These are phyloP conservation scores for Corvus hawaiiensis DNA, from an alignment of 2,113 vertebrate genomes.

Conservation along the genomic window DNA sequence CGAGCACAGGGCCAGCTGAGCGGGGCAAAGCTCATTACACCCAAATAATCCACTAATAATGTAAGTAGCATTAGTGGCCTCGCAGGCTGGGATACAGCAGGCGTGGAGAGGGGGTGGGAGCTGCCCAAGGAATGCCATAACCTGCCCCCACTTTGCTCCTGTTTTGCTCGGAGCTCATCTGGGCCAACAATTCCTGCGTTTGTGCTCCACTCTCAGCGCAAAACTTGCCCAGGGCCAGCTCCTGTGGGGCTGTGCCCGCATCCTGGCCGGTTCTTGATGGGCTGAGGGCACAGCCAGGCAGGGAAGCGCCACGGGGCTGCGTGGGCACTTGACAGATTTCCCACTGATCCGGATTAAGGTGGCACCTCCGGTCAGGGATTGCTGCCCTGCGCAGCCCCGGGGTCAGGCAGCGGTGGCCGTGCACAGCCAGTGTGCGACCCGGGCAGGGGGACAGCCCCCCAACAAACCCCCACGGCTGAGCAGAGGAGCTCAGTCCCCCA, in stretches of 20 bases:
- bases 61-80: slow-evolving; percentile 57
- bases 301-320: rapidly evolving
- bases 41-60: slow-evolving; percentile 62
- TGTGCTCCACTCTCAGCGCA: rapidly evolving
- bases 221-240: not conserved
- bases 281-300: not conserved
- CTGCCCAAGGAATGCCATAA: slow-evolving; percentile 35
- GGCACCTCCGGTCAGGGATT: slow-evolving; percentile 39
- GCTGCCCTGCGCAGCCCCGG: not conserved
- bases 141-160: not conserved
- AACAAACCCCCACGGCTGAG: rapidly evolving
- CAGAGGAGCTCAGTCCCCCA: not conserved
- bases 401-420: not conserved
- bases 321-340: not conserved
- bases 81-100: not conserved
- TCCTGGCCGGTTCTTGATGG: rapidly evolving
- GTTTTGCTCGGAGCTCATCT: not conserved
- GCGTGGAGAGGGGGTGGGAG: not conserved
- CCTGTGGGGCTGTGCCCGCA: not conserved
- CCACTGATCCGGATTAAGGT: slow-evolving; percentile 18
- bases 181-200: not conserved
- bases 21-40: slow-evolving; percentile 64
- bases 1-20: slow-evolving; percentile 27
- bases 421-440: rapidly evolving
- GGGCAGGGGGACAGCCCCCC: not conserved